Evolutionary conservation across 2,797 vertebrate genomes (phyloP).

Genomic region (Lates japonicus): DNA sequence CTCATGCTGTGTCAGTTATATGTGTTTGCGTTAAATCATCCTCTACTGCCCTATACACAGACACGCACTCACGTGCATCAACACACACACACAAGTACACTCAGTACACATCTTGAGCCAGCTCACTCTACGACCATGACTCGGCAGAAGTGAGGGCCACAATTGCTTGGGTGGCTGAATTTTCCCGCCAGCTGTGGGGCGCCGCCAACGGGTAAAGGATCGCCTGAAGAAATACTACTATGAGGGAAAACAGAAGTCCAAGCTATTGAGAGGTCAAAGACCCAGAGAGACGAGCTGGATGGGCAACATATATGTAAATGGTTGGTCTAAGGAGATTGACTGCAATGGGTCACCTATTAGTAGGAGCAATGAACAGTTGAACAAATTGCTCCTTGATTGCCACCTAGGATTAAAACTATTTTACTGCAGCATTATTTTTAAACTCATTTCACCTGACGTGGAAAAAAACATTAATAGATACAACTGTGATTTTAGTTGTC

Average conservation of each 20-base stretch:
- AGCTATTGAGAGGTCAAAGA: not conserved
- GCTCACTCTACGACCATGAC: slow-evolving; percentile 35
- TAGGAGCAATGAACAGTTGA: not conserved
- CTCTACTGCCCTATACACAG: slow-evolving; percentile 16
- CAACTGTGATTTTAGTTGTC: not conserved
- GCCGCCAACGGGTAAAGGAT: slow-evolving; percentile 52
- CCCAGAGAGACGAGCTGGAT: not conserved
- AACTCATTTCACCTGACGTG: not conserved
- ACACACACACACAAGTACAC: slow-evolving; percentile 39
- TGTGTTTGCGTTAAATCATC: slow-evolving; percentile 69
- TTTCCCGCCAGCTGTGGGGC: slow-evolving; percentile 68
- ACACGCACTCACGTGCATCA: slow-evolving; percentile 9
- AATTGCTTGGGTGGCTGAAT: slow-evolving; percentile 47
- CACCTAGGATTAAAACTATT: not conserved
- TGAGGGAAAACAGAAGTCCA: not conserved
- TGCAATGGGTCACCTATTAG: not conserved
- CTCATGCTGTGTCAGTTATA: slow-evolving; percentile 72
- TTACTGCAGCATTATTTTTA: not conserved
- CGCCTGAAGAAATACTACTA: not conserved
- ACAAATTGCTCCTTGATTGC: not conserved
- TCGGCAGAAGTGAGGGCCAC: slow-evolving; percentile 66
- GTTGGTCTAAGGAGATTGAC: not conserved
- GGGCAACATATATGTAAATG: not conserved
- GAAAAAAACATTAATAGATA: not conserved
- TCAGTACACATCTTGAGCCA: slow-evolving; percentile 22